Evolutionary conservation across 2,888 invertebrate genomes (phyloP).

Genomic region (Drosophila anomalata): DNA sequence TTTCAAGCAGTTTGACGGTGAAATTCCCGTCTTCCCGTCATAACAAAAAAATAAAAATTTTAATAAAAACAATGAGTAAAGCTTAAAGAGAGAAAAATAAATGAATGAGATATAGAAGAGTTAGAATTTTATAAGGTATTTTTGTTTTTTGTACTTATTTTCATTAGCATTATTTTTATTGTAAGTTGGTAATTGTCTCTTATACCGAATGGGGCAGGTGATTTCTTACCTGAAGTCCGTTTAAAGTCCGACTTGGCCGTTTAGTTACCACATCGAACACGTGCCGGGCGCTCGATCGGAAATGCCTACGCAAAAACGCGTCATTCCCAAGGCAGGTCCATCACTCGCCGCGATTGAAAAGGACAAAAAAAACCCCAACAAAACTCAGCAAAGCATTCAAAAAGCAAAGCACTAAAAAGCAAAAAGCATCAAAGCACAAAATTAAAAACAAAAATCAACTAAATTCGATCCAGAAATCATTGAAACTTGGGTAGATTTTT

Average conservation of each 20-base stretch:
- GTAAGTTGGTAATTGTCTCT: conserved; percentile 11
- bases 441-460: background rate
- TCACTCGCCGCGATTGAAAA: conserved; percentile 7
- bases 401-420: conserved; percentile 2
- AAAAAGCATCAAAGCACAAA: background rate
- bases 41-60: background rate
- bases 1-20: background rate
- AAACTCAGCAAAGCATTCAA: conserved; percentile 12
- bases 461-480: background rate
- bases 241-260: conserved; percentile 18
- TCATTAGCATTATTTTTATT: background rate
- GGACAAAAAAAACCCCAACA: background rate
- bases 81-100: background rate
- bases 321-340: conserved; percentile 9
- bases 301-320: conserved; percentile 53
- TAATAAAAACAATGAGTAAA: background rate
- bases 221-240: background rate
- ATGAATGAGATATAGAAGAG: background rate
- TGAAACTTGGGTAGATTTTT: background rate
- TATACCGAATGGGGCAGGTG: conserved; percentile 17
- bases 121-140: background rate
- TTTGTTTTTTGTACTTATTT: background rate
- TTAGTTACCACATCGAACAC: conserved; percentile 47
- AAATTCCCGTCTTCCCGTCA: background rate
- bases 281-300: conserved; percentile 53